Base-by-base conservation (phyloP, 35 echinoderm and acorn worm species). In the Hemicentrotus pulcherrimus region DNA sequence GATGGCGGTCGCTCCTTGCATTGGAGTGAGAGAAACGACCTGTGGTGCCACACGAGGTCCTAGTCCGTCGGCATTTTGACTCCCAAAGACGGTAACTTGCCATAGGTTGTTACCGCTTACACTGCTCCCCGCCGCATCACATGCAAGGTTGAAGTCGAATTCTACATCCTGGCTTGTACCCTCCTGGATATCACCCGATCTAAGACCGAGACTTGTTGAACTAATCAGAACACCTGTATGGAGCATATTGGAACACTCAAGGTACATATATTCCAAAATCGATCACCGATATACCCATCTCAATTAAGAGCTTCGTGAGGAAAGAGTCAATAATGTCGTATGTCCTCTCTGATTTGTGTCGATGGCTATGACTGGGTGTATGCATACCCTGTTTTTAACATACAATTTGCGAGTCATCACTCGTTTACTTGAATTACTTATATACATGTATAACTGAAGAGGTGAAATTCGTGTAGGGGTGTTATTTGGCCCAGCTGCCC, bases 81-180 rank as follows among this genome's bases (percentile, higher is more conserved):
- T 97, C 28, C 86, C 95, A 65, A 97, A 97, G 47, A 94, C 94
- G 52, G 47, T 96, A 1, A 96, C 97, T 19, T 30, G 18, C 97
- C 97, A 97, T 13, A 97, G 71, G 24, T 50, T 46, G 14, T 46
- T 86, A 12, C 97, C 97, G 28, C 59, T 92, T 15, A 96, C 97
- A 86, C 88, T 95, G 0, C 95, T 95, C 46, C 95, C 94, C 59
- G 86, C 59, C 32, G 94, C 93, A 46, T 50, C 86, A 10, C 95
- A 85, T 88, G 46, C 32, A 14, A 97, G 97, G 47, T 94, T 94
- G n/a, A 97, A 85, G 30, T 92, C 32, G 48, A 93, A 93, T 31
- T 4, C 10, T 10, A 95, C 59, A 22, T 15, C 30, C 61, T 96
- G 55, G 28, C 46, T 88, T 46, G 46, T 58, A 22, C 86, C 92